Evolutionary conservation across 2,888 invertebrate genomes (phyloP).

Genomic region (Boloria selene): DNA sequence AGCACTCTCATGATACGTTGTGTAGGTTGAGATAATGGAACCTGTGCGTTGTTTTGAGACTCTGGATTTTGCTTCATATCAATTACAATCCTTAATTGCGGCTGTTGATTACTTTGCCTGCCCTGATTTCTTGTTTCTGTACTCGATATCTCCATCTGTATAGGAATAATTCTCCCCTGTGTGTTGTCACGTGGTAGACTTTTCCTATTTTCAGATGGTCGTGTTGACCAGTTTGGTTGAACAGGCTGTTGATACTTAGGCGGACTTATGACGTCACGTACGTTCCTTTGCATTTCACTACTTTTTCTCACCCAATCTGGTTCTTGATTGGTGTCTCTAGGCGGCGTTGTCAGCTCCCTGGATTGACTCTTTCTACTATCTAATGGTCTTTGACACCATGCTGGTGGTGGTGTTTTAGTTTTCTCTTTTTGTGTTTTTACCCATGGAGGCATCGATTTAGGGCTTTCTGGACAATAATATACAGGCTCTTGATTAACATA

Average conservation of each 20-base stretch:
- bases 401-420: constrained; percentile 76
- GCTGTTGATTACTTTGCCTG: constrained; percentile 59
- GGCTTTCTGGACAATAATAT: constrained; percentile 73
- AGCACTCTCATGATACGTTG: constrained; percentile 80
- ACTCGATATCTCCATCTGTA: constrained; percentile 84
- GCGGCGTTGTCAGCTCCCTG: constrained; percentile 70
- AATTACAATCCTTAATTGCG: constrained; percentile 74
- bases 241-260: constrained; percentile 70
- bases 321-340: constrained; percentile 65
- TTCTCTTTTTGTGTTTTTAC: constrained; percentile 77
- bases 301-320: constrained; percentile 77
- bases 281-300: constrained; percentile 66
- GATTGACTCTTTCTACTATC: constrained; percentile 66
- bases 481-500: constrained; percentile 76
- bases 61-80: constrained; percentile 68
- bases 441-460: constrained; percentile 74
- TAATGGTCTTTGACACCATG: constrained; percentile 70
- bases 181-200: constrained; percentile 68
- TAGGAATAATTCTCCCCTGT: constrained; percentile 83
- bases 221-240: constrained; percentile 74
- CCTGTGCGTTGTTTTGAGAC: constrained; percentile 48
- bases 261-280: constrained; percentile 70
- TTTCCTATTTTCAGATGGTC: constrained; percentile 73
- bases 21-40: constrained; percentile 70
- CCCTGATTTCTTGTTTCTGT: constrained; percentile 61